A percentile compares a stretch with the other conserved stretches of the same genome.
phyloP scores from a whole-genome alignment of 2,797 vertebrate genomes.

The Acomys russatus region DNA sequence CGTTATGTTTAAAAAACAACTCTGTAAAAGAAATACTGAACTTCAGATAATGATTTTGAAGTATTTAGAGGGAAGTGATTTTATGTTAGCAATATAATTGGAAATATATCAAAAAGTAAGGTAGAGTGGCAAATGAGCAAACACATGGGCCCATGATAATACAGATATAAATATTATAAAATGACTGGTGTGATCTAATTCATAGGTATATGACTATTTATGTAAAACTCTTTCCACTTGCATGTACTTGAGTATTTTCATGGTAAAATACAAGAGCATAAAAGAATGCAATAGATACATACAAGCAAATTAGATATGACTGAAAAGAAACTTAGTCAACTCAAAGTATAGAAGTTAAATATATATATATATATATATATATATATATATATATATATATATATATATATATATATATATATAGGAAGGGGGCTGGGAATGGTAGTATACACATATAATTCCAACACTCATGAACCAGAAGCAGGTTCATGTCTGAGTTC shows the following conservation, averaged over 20 bases:
- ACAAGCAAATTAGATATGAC: slow-evolving; percentile 35
- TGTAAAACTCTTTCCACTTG: slow-evolving; percentile 35
- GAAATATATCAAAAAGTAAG: slow-evolving; percentile 21
- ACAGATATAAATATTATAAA: background rate
- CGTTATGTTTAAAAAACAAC: background rate
- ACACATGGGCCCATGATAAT: background rate
- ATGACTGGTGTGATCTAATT: slow-evolving; percentile 64
- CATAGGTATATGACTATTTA: background rate
- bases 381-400: no score
- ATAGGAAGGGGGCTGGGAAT: background rate
- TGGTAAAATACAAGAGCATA: background rate
- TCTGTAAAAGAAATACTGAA: slow-evolving; percentile 9
- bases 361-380: no score
- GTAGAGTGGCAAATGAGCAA: background rate
- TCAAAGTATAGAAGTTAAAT: background rate
- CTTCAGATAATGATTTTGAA: background rate
- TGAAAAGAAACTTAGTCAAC: slow-evolving; percentile 29
- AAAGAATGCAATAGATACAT: background rate
- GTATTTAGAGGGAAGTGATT: background rate
- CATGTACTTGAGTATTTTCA: slow-evolving; percentile 22
- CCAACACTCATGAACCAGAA: background rate
- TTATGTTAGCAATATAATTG: background rate
- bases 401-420: no score
- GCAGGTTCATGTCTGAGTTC: background rate
- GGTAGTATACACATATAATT: background rate